phyloP scores from a whole-genome alignment of 2,113 vertebrate genomes.

The Trematomus loennbergii region DNA sequence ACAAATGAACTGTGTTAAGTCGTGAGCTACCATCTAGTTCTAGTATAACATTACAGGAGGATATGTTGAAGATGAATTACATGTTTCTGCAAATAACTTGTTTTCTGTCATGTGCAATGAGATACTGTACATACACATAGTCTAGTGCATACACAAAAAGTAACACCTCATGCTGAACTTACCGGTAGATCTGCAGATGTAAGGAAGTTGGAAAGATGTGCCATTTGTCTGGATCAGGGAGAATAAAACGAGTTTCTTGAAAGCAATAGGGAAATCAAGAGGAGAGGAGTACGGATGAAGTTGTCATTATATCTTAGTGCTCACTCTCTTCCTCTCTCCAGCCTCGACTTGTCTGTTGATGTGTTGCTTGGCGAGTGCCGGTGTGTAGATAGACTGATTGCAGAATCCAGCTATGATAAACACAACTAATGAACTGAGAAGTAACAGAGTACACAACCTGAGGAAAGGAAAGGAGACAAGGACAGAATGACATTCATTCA shows the following conservation, averaged over 20 bases:
- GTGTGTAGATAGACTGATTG: slow-evolving; percentile 79
- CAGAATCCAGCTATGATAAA: slow-evolving; percentile 80
- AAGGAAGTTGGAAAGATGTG: slow-evolving; percentile 17
- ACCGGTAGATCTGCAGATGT: slow-evolving; percentile 12
- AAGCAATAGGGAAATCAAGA: slow-evolving; percentile 29
- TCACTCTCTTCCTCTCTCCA: slow-evolving; percentile 38
- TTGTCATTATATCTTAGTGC: slow-evolving; percentile 24
- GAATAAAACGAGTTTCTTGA: neutral
- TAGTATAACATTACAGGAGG: slow-evolving; percentile 4
- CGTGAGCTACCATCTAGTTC: neutral
- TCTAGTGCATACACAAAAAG: neutral
- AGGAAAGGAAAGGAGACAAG: slow-evolving; percentile 40
- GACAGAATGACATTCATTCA: slow-evolving; percentile 43
- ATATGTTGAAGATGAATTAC: slow-evolving; percentile 33
- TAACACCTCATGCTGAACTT: slow-evolving; percentile 15
- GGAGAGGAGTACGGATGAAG: slow-evolving; percentile 28
- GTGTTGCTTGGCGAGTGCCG: slow-evolving; percentile 77
- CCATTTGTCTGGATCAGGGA: slow-evolving; percentile 30
- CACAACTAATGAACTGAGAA: slow-evolving; percentile 80
- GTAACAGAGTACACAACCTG: slow-evolving; percentile 69
- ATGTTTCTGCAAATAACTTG: slow-evolving; percentile 50
- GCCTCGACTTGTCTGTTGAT: slow-evolving; percentile 69
- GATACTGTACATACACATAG: slow-evolving; percentile 18
- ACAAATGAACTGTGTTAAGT: neutral
- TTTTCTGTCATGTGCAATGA: slow-evolving; percentile 50